These are phyloP conservation scores for Thyatira batis DNA, from an alignment of 2,888 invertebrate genomes.

Conservation along the genomic window DNA sequence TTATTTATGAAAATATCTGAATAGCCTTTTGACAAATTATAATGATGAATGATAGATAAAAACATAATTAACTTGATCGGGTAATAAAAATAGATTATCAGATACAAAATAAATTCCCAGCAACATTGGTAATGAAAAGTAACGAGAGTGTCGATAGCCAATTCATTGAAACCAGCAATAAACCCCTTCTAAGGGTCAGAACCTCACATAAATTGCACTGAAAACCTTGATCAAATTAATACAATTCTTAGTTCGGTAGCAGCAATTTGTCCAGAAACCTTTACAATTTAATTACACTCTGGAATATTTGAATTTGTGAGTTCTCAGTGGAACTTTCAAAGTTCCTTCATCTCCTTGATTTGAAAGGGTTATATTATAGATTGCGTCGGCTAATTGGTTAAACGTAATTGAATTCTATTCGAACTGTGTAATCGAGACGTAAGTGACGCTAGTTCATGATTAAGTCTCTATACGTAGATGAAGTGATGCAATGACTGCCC, in stretches of 20 bases:
- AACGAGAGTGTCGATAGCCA: constrained; percentile 44
- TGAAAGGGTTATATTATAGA: constrained; percentile 47
- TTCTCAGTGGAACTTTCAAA: constrained; percentile 38
- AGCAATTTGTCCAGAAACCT: constrained; percentile 59
- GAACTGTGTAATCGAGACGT: constrained; percentile 31
- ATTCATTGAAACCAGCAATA: constrained; percentile 49
- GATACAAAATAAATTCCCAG: neutral
- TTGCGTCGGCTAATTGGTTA: constrained; percentile 46
- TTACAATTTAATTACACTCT: constrained; percentile 61
- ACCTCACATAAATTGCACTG: constrained; percentile 53
- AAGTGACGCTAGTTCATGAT: neutral
- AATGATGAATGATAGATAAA: too few relatives aligned
- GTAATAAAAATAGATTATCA: neutral
- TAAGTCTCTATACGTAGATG: neutral
- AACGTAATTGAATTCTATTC: constrained; percentile 51
- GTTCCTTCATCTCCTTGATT: constrained; percentile 42
- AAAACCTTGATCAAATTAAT: constrained; percentile 62
- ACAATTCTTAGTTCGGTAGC: constrained; percentile 47
- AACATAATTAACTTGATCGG: constrained; percentile 10
- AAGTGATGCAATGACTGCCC: neutral
- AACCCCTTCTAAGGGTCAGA: constrained; percentile 45
- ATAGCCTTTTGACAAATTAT: too few relatives aligned
- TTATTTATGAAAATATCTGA: too few relatives aligned
- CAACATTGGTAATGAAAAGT: constrained; percentile 40
- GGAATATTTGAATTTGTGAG: constrained; percentile 48